These are phyloP conservation scores for Neodiprion pinetum DNA, from an alignment of 1,140 invertebrate species.

Conservation along the genomic window DNA sequence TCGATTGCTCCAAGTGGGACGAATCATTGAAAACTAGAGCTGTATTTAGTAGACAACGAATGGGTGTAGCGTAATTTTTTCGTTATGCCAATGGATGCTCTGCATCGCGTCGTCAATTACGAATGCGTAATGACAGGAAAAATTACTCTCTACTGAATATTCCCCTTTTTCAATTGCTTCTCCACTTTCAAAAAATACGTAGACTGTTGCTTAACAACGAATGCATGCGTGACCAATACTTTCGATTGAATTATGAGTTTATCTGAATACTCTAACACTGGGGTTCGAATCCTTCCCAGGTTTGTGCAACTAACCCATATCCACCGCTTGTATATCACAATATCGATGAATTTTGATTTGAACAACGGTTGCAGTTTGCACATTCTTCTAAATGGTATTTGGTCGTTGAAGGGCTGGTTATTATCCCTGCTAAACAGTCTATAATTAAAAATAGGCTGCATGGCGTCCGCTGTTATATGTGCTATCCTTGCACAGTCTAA, in stretches of 20 bases:
- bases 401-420: not conserved
- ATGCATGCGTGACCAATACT: not conserved
- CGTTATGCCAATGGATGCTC: not conserved
- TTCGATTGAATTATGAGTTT: not conserved
- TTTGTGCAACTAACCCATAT: no score
- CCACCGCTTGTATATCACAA: no score
- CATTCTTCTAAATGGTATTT: no score
- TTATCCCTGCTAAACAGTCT: not conserved
- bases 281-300: no score
- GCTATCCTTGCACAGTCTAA: not conserved
- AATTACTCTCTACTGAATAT: not conserved
- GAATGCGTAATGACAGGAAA: not conserved
- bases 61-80: no score
- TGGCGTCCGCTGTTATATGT: not conserved
- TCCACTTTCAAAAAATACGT: not conserved
- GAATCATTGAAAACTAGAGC: no score
- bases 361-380: no score
- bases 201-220: not conserved
- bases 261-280: not conserved
- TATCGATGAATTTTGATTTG: no score
- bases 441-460: not conserved
- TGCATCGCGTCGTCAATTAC: not conserved
- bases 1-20: no score
- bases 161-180: not conserved
- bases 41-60: no score